These are phyloP conservation scores for Pangasianodon hypophthalmus DNA, from an alignment of 2,113 vertebrate species.

Conservation along the genomic window DNA sequence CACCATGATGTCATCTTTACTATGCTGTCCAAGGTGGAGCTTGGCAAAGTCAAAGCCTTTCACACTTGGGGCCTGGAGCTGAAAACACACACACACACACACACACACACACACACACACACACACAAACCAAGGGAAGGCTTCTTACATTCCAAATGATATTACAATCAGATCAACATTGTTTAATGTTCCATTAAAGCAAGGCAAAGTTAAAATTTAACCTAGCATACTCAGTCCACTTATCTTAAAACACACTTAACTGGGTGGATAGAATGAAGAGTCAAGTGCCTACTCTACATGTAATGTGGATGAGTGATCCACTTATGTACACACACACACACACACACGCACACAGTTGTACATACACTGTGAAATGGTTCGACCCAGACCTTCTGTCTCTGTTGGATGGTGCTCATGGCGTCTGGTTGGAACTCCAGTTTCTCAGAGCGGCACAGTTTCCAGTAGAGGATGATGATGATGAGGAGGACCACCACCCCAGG, in stretches of 20 bases:
- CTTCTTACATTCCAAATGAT: not conserved
- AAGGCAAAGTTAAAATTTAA: not conserved
- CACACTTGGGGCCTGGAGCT: conserved; percentile 95
- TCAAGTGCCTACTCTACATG: conserved; percentile 30
- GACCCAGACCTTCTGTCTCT: conserved; percentile 89
- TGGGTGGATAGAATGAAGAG: conserved; percentile 20
- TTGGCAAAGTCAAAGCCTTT: conserved; percentile 99
- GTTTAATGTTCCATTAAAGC: not conserved
- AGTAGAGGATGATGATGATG: conserved; percentile 94
- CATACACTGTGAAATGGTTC: conserved; percentile 28
- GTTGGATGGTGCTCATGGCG: conserved; percentile 91
- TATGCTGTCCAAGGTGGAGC: conserved; percentile 95
- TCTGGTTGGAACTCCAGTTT: conserved; percentile 97
- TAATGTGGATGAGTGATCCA: conserved; percentile 27
- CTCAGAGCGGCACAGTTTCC: conserved; percentile 95
- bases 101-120: conserved; percentile 15
- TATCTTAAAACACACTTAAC: conserved; percentile 7
- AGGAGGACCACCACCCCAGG: conserved; percentile 87
- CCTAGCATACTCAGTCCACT: conserved; percentile 8
- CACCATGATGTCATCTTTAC: conserved; percentile 92
- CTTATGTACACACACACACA: conserved; percentile 20
- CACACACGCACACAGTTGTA: conserved; percentile 24
- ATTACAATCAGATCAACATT: not conserved
- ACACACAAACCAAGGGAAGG: not conserved
- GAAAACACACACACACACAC: conserved; percentile 49